A percentile compares a stretch with the other conserved stretches of the same genome.
Conservation (phyloP, 2,113 vertebrate species). For the Toxostoma redivivum region DNA sequence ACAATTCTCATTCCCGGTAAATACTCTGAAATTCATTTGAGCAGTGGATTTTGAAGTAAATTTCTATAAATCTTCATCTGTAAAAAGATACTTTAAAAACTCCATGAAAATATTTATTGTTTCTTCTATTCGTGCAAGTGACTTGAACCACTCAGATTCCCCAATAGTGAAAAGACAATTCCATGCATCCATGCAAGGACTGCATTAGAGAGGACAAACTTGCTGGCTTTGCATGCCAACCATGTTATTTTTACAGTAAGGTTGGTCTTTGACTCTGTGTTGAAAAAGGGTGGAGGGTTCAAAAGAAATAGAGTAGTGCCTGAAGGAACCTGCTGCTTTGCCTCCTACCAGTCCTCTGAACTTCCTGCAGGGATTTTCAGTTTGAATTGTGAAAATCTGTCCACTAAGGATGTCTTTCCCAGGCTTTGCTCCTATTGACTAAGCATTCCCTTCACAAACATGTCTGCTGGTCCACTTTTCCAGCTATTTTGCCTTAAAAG, state of each 20-base stretch:
- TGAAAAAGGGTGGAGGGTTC: not conserved
- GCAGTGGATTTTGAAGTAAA: not conserved
- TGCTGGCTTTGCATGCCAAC: not conserved
- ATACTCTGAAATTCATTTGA: not conserved
- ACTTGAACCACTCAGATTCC: not conserved
- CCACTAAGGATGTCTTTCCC: not conserved
- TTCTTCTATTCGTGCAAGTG: not conserved
- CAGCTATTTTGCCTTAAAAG: not conserved
- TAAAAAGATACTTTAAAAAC: not conserved
- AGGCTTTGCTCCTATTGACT: not conserved
- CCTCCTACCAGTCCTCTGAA: not conserved
- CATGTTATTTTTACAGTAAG: not conserved
- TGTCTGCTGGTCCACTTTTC: not conserved
- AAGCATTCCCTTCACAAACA: not conserved
- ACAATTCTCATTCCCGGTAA: not conserved
- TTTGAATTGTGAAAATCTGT: not conserved
- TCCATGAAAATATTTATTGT: accelerated
- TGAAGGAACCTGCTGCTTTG: not conserved
- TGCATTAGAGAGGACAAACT: not conserved
- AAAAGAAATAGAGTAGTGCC: not conserved
- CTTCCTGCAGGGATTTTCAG: not conserved
- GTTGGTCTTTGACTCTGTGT: not conserved
- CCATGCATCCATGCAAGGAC: not conserved
- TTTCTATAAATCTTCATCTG: not conserved
- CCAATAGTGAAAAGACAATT: not conserved